These are phyloP conservation scores for Penaeus indicus DNA, from an alignment of 1,140 invertebrate genomes.

Conservation along the genomic window DNA sequence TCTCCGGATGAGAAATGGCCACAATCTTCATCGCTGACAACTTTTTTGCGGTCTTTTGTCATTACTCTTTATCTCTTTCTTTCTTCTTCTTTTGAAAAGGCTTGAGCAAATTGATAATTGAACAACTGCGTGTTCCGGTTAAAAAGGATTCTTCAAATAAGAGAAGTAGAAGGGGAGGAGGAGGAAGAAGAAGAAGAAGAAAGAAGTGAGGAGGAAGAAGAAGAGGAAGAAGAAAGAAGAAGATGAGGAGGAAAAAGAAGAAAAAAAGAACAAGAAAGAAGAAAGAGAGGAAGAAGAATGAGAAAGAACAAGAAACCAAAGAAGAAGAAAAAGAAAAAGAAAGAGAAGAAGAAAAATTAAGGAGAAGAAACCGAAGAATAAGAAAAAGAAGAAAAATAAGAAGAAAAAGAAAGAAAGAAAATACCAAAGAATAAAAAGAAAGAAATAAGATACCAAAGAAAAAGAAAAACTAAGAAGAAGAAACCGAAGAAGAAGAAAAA, in stretches of 20 bases:
- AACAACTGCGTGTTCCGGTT: too few relatives aligned
- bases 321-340: neutral
- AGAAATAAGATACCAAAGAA: neutral
- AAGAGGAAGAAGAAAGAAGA: neutral
- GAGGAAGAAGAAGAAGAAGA: neutral
- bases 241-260: neutral
- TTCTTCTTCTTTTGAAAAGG: too few relatives aligned
- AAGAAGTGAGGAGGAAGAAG: neutral
- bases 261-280: neutral
- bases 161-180: too few relatives aligned
- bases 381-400: neutral
- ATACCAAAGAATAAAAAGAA: neutral
- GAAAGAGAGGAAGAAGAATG: neutral
- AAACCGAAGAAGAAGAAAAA: neutral
- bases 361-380: neutral
- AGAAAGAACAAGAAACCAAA: neutral
- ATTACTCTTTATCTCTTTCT: too few relatives aligned
- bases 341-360: neutral
- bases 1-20: too few relatives aligned
- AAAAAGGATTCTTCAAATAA: neutral
- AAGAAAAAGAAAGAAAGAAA: neutral
- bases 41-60: too few relatives aligned
- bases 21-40: too few relatives aligned
- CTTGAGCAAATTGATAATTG: too few relatives aligned
- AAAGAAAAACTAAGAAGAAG: neutral